These are phyloP conservation scores for Girardinus metallicus DNA, from an alignment of 2,797 vertebrate species.

Conservation along the genomic window DNA sequence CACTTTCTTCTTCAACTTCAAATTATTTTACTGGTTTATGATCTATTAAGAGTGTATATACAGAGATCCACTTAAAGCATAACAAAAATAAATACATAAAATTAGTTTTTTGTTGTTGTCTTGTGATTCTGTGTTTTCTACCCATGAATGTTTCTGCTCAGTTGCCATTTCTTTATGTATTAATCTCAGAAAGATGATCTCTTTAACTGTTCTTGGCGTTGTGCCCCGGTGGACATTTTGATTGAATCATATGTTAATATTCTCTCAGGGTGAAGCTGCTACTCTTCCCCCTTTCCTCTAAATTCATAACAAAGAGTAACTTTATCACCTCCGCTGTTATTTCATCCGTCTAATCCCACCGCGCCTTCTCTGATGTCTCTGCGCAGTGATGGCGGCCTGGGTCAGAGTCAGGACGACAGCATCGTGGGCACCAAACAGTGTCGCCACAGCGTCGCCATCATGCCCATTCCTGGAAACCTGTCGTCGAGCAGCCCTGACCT, in stretches of 20 bases:
- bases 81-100: not conserved
- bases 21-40: slow-evolving; percentile 47
- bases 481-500: slow-evolving; percentile 96
- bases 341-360: not conserved
- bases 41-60: not conserved
- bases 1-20: too few relatives aligned
- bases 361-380: not conserved
- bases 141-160: slow-evolving; percentile 45
- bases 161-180: slow-evolving; percentile 36
- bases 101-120: slow-evolving; percentile 14
- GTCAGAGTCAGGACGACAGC: slow-evolving; percentile 98
- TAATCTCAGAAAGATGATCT: slow-evolving; percentile 33
- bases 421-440: slow-evolving; percentile 95
- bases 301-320: slow-evolving; percentile 15
- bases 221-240: slow-evolving; percentile 47
- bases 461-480: slow-evolving; percentile 93
- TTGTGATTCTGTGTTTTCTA: slow-evolving; percentile 37
- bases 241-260: slow-evolving; percentile 35
- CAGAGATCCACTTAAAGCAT: not conserved
- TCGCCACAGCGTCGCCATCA: slow-evolving; percentile 93
- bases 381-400: slow-evolving; percentile 89
- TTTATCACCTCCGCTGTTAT: not conserved
- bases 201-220: slow-evolving; percentile 34
- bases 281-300: not conserved
- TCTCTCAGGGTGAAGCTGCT: not conserved